phyloP scores from a whole-genome alignment of 2,888 invertebrate species.

The Drosophila fungiperda region DNA sequence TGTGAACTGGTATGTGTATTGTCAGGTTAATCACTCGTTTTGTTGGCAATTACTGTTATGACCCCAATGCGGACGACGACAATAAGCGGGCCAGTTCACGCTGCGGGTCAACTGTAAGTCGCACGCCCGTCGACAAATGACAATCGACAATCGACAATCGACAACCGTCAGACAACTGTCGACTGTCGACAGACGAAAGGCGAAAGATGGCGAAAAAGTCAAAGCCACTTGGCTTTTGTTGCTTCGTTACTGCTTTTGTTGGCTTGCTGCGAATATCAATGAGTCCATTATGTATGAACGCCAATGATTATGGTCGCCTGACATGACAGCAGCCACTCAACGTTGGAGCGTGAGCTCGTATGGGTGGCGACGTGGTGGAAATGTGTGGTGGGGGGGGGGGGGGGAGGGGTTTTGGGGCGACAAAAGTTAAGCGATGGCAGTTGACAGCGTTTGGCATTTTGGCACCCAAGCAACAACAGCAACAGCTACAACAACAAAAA shows the following conservation, averaged over 20 bases:
- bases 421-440: constrained; percentile 54
- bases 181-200: not conserved
- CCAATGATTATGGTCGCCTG: constrained; percentile 79
- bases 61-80: constrained; percentile 41
- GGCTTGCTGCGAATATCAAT: constrained; percentile 72
- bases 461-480: constrained; percentile 46
- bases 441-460: constrained; percentile 70
- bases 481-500: constrained; percentile 17
- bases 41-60: constrained; percentile 77
- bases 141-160: not conserved
- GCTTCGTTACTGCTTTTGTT: constrained; percentile 51
- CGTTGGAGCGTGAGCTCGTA: not conserved
- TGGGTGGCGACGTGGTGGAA: not conserved
- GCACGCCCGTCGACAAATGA: not conserved
- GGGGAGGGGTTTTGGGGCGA: constrained; percentile 1
- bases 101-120: constrained; percentile 36
- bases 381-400: not conserved
- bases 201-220: constrained; percentile 27
- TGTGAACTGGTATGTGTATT: constrained; percentile 37
- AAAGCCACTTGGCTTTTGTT: constrained; percentile 54
- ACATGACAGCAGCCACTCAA: constrained; percentile 69
- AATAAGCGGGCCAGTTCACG: constrained; percentile 47
- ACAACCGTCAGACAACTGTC: not conserved
- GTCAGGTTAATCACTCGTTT: constrained; percentile 81
- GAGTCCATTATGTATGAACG: constrained; percentile 75